Conservation (phyloP, 2,888 invertebrate genomes). For the Amorpha juglandis region DNA sequence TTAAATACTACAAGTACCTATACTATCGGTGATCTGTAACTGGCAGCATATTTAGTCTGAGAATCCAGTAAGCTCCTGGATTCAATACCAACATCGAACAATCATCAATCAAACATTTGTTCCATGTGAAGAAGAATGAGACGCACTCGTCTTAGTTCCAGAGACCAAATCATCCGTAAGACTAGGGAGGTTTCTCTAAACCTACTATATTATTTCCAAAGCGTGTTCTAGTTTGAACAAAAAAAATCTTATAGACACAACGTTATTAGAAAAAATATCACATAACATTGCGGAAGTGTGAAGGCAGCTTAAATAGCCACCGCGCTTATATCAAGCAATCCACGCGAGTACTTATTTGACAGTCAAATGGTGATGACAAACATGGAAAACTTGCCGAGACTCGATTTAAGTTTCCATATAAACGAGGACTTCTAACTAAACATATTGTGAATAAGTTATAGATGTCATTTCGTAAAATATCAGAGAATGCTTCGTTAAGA, state of each 20-base stretch:
- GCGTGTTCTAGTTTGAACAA: neutral
- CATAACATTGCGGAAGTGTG: neutral
- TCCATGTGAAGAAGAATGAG: too few species aligned
- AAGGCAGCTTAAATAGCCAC: slow-evolving; percentile 10
- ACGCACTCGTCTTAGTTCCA: too few species aligned
- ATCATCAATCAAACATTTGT: too few species aligned
- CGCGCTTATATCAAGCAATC: slow-evolving; percentile 47
- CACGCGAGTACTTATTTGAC: slow-evolving; percentile 67
- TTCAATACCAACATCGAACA: too few species aligned
- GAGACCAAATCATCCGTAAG: too few species aligned
- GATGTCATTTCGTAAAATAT: neutral
- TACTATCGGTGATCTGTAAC: too few species aligned
- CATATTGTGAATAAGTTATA: slow-evolving; percentile 22
- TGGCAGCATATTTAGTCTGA: too few species aligned
- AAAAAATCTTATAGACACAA: neutral
- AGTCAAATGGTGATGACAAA: slow-evolving; percentile 72
- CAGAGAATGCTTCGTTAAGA: neutral
- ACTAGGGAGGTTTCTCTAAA: too few species aligned
- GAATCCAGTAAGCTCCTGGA: too few species aligned
- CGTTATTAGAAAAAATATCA: neutral
- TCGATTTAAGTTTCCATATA: slow-evolving; percentile 47
- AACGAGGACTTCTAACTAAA: slow-evolving; percentile 27
- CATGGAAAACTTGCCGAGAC: slow-evolving; percentile 45
- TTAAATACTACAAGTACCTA: too few species aligned
- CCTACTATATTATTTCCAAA: too few species aligned